Evolutionary conservation across 2,888 invertebrate species (phyloP).

Genomic region (Epiblema foenella): DNA sequence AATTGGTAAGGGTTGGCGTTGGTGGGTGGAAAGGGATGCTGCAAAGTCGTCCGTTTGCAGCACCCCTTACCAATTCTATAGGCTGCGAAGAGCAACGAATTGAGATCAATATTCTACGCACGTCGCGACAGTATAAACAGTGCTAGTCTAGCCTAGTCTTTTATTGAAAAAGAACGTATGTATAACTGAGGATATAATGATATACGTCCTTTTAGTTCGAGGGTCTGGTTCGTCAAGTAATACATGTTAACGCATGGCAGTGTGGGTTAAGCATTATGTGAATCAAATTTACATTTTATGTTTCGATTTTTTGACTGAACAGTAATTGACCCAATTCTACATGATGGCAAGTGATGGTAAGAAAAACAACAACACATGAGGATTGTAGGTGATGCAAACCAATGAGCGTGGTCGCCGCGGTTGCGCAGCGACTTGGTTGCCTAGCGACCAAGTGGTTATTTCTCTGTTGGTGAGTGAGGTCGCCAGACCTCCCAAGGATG

Average conservation of each 20-base stretch:
- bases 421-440: too few species aligned
- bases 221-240: not conserved
- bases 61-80: constrained; percentile 10
- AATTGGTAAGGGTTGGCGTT: too few species aligned
- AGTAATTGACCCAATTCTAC: too few species aligned
- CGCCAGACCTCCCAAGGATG: too few species aligned
- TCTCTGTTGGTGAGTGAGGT: too few species aligned
- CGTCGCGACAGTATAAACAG: constrained; percentile 17
- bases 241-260: not conserved
- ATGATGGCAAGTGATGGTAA: too few species aligned
- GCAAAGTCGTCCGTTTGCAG: not conserved
- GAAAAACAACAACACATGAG: too few species aligned
- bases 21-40: too few species aligned
- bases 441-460: too few species aligned
- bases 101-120: constrained; percentile 11
- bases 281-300: not conserved
- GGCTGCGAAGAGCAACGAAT: constrained; percentile 4
- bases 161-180: not conserved
- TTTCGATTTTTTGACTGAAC: not conserved
- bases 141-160: not conserved
- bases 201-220: not conserved
- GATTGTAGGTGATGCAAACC: too few species aligned
- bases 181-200: not conserved
- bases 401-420: too few species aligned
- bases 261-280: not conserved